Conservation (phyloP, 2,888 invertebrate genomes). For the Troides helena region DNA sequence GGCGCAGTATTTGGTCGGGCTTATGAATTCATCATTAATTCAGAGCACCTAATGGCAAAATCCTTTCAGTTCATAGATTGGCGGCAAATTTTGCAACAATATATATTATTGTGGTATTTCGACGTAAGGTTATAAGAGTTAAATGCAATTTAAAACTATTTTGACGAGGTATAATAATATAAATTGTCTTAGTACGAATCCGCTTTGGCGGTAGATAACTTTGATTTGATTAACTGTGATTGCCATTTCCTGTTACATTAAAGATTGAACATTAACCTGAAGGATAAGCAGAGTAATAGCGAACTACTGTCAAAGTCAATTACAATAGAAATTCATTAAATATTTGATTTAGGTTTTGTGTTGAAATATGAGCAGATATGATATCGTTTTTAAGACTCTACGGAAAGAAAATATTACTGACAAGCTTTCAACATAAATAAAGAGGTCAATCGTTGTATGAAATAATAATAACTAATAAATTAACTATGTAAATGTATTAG, state of each 20-base stretch:
- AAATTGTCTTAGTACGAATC: background rate
- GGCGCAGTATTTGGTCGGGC: slow-evolving; percentile 31
- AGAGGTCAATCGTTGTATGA: too few species aligned
- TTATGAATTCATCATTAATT: slow-evolving; percentile 43
- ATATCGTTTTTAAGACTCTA: too few species aligned
- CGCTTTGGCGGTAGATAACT: background rate
- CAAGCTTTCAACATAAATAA: too few species aligned
- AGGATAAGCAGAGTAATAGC: background rate
- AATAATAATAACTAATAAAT: too few species aligned
- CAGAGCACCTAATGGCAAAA: slow-evolving; percentile 43
- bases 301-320: background rate
- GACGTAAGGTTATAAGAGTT: background rate
- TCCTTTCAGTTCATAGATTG: slow-evolving; percentile 39
- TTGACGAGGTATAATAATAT: background rate
- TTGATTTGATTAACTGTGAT: background rate
- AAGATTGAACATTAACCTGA: background rate
- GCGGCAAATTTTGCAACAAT: slow-evolving; percentile 37
- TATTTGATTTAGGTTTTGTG: background rate
- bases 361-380: too few species aligned
- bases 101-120: slow-evolving; percentile 23
- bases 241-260: background rate
- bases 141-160: background rate
- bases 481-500: too few species aligned
- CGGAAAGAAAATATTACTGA: too few species aligned
- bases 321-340: background rate